Base-by-base conservation (phyloP, 2,113 vertebrate genomes). In the Ptychochromis oligacanthus region DNA sequence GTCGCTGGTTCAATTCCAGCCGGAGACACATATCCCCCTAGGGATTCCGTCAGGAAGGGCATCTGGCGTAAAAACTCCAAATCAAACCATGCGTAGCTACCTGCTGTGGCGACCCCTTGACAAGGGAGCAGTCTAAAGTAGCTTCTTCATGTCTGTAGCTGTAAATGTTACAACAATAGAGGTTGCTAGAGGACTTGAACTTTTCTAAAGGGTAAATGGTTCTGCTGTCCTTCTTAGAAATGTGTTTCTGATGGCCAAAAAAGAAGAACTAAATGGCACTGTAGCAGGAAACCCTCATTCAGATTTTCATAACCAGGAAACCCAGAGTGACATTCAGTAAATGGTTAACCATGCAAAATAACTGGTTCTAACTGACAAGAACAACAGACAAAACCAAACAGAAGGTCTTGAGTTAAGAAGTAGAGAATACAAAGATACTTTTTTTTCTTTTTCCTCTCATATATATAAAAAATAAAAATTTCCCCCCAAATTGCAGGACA, bases 401-500 rank as follows among this genome's bases (percentile, higher is more conserved):
- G 59, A 62, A 60, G 20, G 22, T 59, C n/a, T 36, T 2, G 10
- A 64, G 62, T 34, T 1, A 2, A 75, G 58, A 8, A 40, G 24
- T 52, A 6, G 54, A 59, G 20, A 59, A 31, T 82, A 85, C 22
- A 82, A 31, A 31, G n/a, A 70, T 28, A 7, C 9, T 46, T 82
- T 70, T n/a, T n/a, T n/a, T n/a, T n/a, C n/a, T n/a, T n/a, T n/a
- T n/a, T n/a, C n/a, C n/a, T n/a, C n/a, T n/a, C n/a, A n/a, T n/a
- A n/a, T n/a, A n/a, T n/a, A n/a, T n/a, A n/a, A n/a, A n/a, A n/a
- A n/a, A n/a, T n/a, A n/a, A n/a, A n/a, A n/a, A n/a, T n/a, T n/a
- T n/a, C n/a, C n/a, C n/a, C n/a, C n/a, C n/a, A n/a, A 81, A 31
- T 88, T 87, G 20, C 90, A 98, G 97, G 95, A 93, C 0, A 94